Base-by-base conservation (phyloP, 2,797 vertebrate species). In the Fringilla coelebs region DNA sequence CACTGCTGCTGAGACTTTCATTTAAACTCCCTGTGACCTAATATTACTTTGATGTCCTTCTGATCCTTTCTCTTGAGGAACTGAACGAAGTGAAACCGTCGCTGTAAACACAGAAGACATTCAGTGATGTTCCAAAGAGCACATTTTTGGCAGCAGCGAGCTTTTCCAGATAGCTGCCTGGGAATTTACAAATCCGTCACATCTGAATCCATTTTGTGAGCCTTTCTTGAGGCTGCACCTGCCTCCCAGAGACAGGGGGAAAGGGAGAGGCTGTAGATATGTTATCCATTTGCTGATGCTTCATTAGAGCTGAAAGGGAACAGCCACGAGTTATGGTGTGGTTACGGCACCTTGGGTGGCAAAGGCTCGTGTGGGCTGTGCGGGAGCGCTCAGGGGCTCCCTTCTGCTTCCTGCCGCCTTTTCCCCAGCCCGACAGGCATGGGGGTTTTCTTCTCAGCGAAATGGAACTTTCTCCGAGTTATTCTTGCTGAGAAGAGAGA, bases 111-210 rank as follows among this genome's bases (percentile, higher is more conserved):
- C 66, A 76, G 89, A 86, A 76, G 63, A 90, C 25, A 54, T 74
- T 61, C 91, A 76, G 70, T 21, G 80, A 62, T 79, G 85, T 88
- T 93, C 77, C 71, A 52, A 79, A 76, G 88, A 28, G 65, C 76
- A 65, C 70, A 54, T 86, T 94, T 94, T 93, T 96, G 92, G 94
- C 94, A 85, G 74, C 11, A 2, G 25, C 26, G 34, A 78, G 48
- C 52, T 81, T 80, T 90, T 72, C 52, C 10, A 0, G 46, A 70
- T 72, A 88, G 71, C 74, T 82, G 58, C 77, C 80, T 82, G 83
- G 49, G 88, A 94, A 86, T 90, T 95, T 71, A 76, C 74, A 36
- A 25, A 77, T 65, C 1, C 7, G 73, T 79, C 67, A n/a, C 83
- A 79, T 94, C 67, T 87, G 67, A 94, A 57, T 73, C 77, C 34